A percentile compares a stretch with the other conserved stretches of the same genome.
phyloP scores from a whole-genome alignment of 2,797 vertebrate genomes.

The Sitta carolinensis region DNA sequence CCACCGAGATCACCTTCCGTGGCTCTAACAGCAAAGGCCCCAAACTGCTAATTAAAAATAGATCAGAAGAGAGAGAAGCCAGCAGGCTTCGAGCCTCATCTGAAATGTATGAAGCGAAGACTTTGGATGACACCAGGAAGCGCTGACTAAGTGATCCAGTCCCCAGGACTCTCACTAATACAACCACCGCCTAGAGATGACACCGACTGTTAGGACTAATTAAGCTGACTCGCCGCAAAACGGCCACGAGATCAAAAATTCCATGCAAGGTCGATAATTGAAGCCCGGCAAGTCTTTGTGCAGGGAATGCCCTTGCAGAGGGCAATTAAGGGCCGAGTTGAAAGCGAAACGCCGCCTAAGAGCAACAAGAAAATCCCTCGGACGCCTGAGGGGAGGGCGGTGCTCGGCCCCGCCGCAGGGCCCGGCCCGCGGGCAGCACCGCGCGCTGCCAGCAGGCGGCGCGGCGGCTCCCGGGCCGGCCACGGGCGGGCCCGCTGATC shows the following conservation, averaged over 20 bases:
- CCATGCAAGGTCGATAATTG: not conserved
- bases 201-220: not conserved
- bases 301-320: not conserved
- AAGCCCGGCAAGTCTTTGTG: not conserved
- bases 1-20: not conserved
- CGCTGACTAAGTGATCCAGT: not conserved
- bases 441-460: not conserved
- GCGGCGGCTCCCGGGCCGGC: not conserved
- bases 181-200: not conserved
- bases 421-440: not conserved
- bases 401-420: not conserved
- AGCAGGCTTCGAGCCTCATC: constrained; percentile 7
- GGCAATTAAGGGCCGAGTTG: rapidly evolving
- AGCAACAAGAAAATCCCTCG: rapidly evolving
- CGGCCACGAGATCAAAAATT: not conserved
- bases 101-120: constrained; percentile 2
- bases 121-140: not conserved
- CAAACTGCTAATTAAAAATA: constrained; percentile 29
- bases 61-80: not conserved
- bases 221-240: not conserved
- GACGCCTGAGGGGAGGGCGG: not conserved
- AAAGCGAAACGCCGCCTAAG: not conserved
- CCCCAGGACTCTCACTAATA: not conserved
- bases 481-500: too few species aligned
- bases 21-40: not conserved